Evolutionary conservation across 1,140 invertebrate species (phyloP), one percentile per base, ranked within the genome.

Genomic region (Dinothrombium tinctorium): DNA sequence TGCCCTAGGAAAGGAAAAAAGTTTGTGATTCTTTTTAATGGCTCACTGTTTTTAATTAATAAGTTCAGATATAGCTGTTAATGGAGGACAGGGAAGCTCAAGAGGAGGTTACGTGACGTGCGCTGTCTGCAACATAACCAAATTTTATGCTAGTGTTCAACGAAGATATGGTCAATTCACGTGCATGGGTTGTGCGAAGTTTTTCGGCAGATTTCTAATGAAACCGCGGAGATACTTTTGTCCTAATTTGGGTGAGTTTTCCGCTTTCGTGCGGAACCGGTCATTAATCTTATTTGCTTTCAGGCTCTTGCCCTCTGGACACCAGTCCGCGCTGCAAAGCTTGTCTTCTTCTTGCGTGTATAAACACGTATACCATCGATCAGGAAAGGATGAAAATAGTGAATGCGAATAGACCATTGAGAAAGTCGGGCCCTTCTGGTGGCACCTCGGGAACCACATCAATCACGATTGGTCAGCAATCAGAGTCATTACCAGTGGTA

Each of bases 141-240:
- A 76, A 22, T 74, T 72, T 51, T 76, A 74, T 55, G 69, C 70
- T n/a, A 33, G 35, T 21, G 39, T 41, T 9, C 42, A 49, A 37
- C 50, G 48, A 37, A 39, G 47, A 17, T 81, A 78, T 57, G 76
- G 76, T n/a, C 39, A 40, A 21, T 40, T 40, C 19, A 40, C 39
- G 31, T 45, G 20, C 39, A 46, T 42, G 44, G 44, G 44, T 17
- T 46, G 44, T 40, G 44, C 44, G 8, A 46, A 46, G 31, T 46
- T 46, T 40, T 46, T 46, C 28, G 46, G 43, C 17, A 33, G 44
- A n/a, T 46, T 46, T 21, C 20, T 33, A 12, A 21, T 36, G 17
- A 46, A 46, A 25, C 44, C 44, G 21, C 8, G 23, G 22, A 19
- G 37, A 20, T 46, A 37, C 19, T 36, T n/a, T 17, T 46, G 44